These are phyloP conservation scores for Pterocles burchelli DNA, from an alignment of 2,113 vertebrate species.

Conservation along the genomic window DNA sequence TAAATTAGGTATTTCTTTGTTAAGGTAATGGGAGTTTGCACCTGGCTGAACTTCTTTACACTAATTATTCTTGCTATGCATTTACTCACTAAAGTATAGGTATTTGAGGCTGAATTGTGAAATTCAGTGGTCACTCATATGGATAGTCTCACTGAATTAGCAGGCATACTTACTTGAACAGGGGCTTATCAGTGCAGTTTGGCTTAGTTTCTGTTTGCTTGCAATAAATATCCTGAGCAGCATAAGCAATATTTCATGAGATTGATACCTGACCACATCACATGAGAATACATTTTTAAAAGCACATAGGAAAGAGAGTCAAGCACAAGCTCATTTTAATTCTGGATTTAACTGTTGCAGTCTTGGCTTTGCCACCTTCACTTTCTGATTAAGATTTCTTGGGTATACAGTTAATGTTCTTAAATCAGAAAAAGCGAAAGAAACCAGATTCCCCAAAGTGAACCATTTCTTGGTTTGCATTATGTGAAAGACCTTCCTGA, in stretches of 20 bases:
- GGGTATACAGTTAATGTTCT: neutral
- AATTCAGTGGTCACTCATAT: neutral
- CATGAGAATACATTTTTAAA: neutral
- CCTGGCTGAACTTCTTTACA: neutral
- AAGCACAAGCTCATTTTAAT: neutral
- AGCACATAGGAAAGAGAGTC: neutral
- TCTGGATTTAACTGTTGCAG: neutral
- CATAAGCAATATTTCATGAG: neutral
- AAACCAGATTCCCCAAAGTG: neutral
- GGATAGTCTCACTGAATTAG: neutral
- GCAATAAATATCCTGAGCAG: neutral
- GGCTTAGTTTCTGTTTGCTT: neutral
- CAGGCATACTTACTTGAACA: neutral
- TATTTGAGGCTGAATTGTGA: neutral
- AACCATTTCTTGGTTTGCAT: neutral
- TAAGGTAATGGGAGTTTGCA: neutral
- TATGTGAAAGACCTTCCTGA: neutral
- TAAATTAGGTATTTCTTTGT: conserved; percentile 14
- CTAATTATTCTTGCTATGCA: neutral
- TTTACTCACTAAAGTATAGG: neutral
- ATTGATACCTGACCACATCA: neutral
- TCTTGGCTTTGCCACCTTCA: neutral
- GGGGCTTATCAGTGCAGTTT: neutral
- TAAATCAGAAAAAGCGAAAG: neutral
- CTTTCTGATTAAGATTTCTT: neutral